Conservation (phyloP, 2,113 vertebrate species). For the Myxocyprinus asiaticus region DNA sequence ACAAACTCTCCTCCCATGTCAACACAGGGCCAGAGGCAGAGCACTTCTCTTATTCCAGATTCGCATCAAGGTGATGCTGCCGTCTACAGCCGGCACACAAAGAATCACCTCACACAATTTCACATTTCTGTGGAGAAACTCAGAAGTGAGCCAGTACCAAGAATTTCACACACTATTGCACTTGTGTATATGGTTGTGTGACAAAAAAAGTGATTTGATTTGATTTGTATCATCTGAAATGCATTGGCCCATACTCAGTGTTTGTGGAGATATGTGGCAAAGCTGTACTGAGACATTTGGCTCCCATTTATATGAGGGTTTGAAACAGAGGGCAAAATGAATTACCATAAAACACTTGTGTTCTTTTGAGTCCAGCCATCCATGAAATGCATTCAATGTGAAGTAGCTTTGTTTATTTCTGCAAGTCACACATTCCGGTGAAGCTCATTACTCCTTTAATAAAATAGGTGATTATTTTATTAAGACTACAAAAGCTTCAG, state of each 20-base stretch:
- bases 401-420: background rate
- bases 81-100: conserved; percentile 46
- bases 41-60: conserved; percentile 65
- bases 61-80: conserved; percentile 74
- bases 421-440: background rate
- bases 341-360: conserved; percentile 27
- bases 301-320: background rate
- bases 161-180: no score
- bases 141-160: conserved; percentile 56
- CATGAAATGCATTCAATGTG: conserved; percentile 10
- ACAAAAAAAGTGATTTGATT: no score
- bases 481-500: no score
- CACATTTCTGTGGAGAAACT: conserved; percentile 64
- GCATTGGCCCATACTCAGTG: conserved; percentile 28
- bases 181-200: no score
- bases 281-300: conserved; percentile 60
- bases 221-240: conserved; percentile 37
- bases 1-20: conserved; percentile 44
- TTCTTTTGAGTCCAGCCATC: conserved; percentile 15
- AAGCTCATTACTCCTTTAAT: no score
- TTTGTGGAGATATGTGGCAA: conserved; percentile 56
- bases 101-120: conserved; percentile 64
- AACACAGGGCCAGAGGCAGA: conserved; percentile 63
- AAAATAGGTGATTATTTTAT: no score
- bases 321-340: conserved; percentile 25